Evolutionary conservation across 1,140 invertebrate genomes (phyloP).

Genomic region (Spodoptera frugiperda): DNA sequence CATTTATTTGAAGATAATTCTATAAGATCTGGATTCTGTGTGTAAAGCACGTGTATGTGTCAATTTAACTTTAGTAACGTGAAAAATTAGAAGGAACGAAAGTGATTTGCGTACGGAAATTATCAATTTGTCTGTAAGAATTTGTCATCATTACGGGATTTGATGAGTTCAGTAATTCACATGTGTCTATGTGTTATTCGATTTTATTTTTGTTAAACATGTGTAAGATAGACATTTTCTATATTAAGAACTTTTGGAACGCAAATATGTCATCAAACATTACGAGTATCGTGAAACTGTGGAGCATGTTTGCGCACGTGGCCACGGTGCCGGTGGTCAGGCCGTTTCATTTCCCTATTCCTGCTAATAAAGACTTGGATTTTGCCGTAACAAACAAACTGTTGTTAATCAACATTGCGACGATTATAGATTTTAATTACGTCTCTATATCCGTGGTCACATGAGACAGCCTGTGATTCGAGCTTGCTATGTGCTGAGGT

Average conservation of each 20-base stretch:
- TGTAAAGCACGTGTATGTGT: too few species aligned
- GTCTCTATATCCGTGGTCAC: constrained; percentile 29
- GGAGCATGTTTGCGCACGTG: constrained; percentile 45
- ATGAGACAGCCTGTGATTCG: constrained; percentile 16
- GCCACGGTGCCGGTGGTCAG: constrained; percentile 16
- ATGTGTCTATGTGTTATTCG: too few species aligned
- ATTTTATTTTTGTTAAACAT: not conserved
- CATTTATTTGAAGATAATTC: not conserved
- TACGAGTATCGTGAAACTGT: not conserved
- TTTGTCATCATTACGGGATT: not conserved
- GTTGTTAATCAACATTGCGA: constrained; percentile 50
- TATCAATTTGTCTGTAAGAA: not conserved
- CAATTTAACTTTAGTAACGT: too few species aligned
- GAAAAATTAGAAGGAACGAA: too few species aligned
- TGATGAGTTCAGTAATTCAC: not conserved
- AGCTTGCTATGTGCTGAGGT: constrained; percentile 48
- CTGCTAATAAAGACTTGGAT: constrained; percentile 47
- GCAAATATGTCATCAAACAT: constrained; percentile 2
- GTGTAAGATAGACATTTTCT: not conserved
- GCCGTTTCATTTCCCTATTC: constrained; percentile 37
- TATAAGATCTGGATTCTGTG: not conserved
- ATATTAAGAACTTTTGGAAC: not conserved
- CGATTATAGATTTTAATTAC: constrained; percentile 55
- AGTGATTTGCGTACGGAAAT: not conserved
- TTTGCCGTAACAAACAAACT: constrained; percentile 52